Base-by-base conservation (phyloP, 2,888 invertebrate species). In the Oligia latruncula region DNA sequence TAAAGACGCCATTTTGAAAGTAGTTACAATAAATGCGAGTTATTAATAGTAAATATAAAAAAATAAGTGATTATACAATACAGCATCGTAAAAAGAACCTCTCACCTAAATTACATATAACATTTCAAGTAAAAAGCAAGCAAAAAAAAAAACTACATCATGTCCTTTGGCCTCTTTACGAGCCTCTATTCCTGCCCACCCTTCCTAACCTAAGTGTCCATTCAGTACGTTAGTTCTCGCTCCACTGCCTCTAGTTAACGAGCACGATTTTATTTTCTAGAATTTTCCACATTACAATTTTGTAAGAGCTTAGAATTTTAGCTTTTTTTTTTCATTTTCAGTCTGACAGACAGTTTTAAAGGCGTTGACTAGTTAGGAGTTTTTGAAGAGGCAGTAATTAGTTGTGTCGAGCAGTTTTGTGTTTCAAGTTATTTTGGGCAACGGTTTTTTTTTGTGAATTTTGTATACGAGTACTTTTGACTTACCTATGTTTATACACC, bases 171-270 rank as follows among this genome's bases (percentile, higher is more conserved):
- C 58, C n/a, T 52, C 17, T 43, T 71, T 65, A 65, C 58, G 58
- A 78, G 55, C 62, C 55, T 73, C 68, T 46, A 67, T 43, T 65
- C 35, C 74, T 71, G 46, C 76, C 74, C 60, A 67, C 55, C 58
- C 68, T 66, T 55, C 11, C 82, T 71, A 79, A 78, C 84, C 85
- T 91, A 87, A 92, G 91, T 91, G 92, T 90, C 93, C 90, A 93
- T 94, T 94, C 92, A 93, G 88, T 86, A 90, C 90, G 89, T 92
- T 92, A 92, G 90, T 78, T 87, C 87, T 92, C 95, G 94, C 94
- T 92, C 88, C 94, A 90, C 90, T 93, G 95, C 94, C 90, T 93
- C 88, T 86, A 94, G 94, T 94, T 96, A 96, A 95, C 95, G 95
- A 95, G 95, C 91, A 88, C 89, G 92, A 93, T 93, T 94, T 94